Percentiles rank a stretch among this genome's conserved stretches.
Conservation (phyloP, 1,140 invertebrate species). For the Cydia splendana region DNA sequence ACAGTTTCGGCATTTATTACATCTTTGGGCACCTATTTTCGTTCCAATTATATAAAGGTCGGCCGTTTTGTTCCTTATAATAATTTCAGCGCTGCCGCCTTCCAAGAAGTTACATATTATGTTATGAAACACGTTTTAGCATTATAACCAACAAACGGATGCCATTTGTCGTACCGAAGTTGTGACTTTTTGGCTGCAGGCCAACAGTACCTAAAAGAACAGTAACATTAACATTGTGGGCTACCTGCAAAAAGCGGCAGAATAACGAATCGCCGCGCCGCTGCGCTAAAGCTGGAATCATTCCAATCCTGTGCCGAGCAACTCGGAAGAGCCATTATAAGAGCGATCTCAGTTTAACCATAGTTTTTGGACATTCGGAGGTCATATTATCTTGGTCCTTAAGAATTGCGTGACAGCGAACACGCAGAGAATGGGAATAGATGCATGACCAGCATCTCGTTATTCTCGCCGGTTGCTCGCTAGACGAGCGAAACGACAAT, state of each 20-base stretch:
- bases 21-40: not conserved
- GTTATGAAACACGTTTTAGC: constrained; percentile 8
- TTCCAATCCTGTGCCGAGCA: not conserved
- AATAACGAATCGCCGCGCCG: constrained; percentile 7
- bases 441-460: not conserved
- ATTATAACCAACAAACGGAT: not conserved
- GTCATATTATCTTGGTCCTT: not conserved
- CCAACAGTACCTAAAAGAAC: constrained; percentile 4
- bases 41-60: not conserved
- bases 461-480: not conserved
- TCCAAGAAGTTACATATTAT: not conserved
- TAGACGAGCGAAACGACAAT: not conserved
- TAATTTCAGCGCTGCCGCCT: not conserved
- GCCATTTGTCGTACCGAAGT: not conserved
- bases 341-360: not conserved
- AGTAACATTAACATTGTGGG: constrained; percentile 7
- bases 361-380: not conserved
- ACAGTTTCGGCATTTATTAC: not conserved
- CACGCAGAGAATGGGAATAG: not conserved
- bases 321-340: not conserved
- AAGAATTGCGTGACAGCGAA: not conserved
- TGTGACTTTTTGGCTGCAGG: not conserved
- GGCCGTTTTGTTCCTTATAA: not conserved
- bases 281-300: not conserved
- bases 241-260: constrained; percentile 11